Evolutionary conservation across 92 coral and sea anemone species (phyloP).

Genomic region (Epizoanthus illoricatus): DNA sequence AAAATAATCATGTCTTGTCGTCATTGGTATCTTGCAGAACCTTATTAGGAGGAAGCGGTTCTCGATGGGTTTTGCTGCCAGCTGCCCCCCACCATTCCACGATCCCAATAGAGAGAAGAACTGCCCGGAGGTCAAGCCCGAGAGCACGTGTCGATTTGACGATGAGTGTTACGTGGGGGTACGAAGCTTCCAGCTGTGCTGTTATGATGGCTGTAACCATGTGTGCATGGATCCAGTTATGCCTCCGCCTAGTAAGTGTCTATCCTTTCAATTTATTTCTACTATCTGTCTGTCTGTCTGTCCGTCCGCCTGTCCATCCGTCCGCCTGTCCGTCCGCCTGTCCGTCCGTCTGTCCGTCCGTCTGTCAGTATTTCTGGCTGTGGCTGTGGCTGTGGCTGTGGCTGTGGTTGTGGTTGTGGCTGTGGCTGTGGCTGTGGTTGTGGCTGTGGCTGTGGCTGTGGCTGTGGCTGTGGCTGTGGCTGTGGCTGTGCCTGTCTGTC

Average conservation of each 20-base stretch:
- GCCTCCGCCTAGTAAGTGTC: slow-evolving; percentile 32
- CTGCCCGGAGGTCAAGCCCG: background rate
- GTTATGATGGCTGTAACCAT: slow-evolving; percentile 28
- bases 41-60: slow-evolving; percentile 20
- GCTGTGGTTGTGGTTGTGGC: too few species aligned
- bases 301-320: background rate
- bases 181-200: slow-evolving; percentile 3
- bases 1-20: too few species aligned
- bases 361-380: background rate
- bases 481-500: background rate
- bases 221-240: slow-evolving; percentile 10
- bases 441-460: background rate
- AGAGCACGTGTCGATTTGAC: slow-evolving; percentile 26
- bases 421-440: background rate
- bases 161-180: slow-evolving; percentile 17
- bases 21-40: slow-evolving; percentile 1
- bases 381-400: background rate
- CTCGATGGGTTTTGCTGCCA: slow-evolving; percentile 4
- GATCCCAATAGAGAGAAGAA: slow-evolving; percentile 15
- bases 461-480: background rate
- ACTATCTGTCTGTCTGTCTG: background rate
- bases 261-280: background rate
- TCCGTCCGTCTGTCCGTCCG: background rate
- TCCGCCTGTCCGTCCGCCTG: background rate
- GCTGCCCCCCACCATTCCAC: slow-evolving; percentile 28